Percentiles rank a stretch among this genome's conserved stretches.
Conservation (phyloP, 2,797 vertebrate species). For the Geotrypetes seraphini region DNA sequence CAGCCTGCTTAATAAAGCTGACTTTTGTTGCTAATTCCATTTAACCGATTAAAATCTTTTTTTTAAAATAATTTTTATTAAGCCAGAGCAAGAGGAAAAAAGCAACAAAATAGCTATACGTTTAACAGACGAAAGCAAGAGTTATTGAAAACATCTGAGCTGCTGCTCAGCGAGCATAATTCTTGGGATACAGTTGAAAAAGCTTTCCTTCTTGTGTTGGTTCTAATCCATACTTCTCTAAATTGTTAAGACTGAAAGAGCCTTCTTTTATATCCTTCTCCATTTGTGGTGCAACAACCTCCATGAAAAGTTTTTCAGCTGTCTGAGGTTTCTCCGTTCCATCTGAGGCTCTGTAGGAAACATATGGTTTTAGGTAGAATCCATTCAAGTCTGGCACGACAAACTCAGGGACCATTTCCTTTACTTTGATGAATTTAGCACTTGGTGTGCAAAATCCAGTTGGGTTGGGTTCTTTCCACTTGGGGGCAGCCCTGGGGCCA, state of each 20-base stretch:
- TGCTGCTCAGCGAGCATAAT: slow-evolving; percentile 76
- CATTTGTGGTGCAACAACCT: slow-evolving; percentile 65
- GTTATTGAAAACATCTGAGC: not conserved
- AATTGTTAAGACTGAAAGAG: slow-evolving; percentile 45
- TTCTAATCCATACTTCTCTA: slow-evolving; percentile 85
- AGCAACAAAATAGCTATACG: too few relatives aligned
- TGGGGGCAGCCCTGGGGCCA: slow-evolving; percentile 68
- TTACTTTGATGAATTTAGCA: slow-evolving; percentile 60
- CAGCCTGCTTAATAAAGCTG: too few relatives aligned
- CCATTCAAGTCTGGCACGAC: slow-evolving; percentile 68
- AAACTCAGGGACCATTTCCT: slow-evolving; percentile 75
- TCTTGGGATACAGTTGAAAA: slow-evolving; percentile 85
- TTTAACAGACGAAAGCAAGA: too few relatives aligned
- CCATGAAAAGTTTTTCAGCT: slow-evolving; percentile 61
- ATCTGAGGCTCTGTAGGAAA: slow-evolving; percentile 65
- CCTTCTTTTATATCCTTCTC: slow-evolving; percentile 65
- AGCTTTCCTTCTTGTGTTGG: slow-evolving; percentile 80
- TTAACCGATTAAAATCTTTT: too few relatives aligned
- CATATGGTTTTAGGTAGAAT: slow-evolving; percentile 80
- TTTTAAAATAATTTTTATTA: too few relatives aligned
- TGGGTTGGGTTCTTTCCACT: slow-evolving; percentile 61
- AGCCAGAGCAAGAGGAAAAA: too few relatives aligned
- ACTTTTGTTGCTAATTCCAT: too few relatives aligned
- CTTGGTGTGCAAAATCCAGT: slow-evolving; percentile 50
- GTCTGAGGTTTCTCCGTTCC: slow-evolving; percentile 59